Evolutionary conservation across 1,140 invertebrate genomes (phyloP), one percentile per base, ranked within the genome.

Genomic region (Drosophila nebulosa): DNA sequence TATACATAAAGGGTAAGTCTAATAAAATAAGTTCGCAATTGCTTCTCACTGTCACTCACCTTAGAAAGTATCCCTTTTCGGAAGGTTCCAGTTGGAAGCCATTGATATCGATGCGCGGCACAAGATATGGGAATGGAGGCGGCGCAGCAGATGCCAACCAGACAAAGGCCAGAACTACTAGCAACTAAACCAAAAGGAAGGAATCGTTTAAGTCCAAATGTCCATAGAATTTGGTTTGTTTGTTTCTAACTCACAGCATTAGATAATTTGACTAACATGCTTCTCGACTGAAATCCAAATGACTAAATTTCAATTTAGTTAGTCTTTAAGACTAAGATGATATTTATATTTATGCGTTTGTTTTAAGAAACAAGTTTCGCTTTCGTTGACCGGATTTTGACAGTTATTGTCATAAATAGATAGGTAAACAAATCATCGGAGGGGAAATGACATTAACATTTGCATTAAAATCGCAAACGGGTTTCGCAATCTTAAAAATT

Each of bases 51-150:
- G 10, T 1, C 7, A 0, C 35, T 55, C 63, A 78, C 74, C 52
- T 71, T 14, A 77, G 27, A 3, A 42, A 52, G 39, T 79, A 79
- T 21, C 24, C 30, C 16, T 63, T 36, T 3, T 70, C 36, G 9
- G 1, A 21, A 1, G 76, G 71, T 10, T 51, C 16, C 18, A 70
- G 4, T 0, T 57, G 1, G 30, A 65, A 56, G 2, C 61, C 57
- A 24, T 57, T 30, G 3, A 24, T n/a, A 2, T 63, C 36, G 0
- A 78, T 52, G 3, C 5, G 10, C 1, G 75, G 76, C 42, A 78
- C 35, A 12, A 69, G 42, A 0, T 5, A 0, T 7, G 21, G 5
- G 4, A 4, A 10, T 3, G 65, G 12, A 10, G n/a, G 22, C 9
- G 57, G 52, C 1, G 51, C 42, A n/a, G 18, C 42, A 24, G 18